Conservation (phyloP, 2,797 vertebrate species). For the Sebastes taczanowskii region DNA sequence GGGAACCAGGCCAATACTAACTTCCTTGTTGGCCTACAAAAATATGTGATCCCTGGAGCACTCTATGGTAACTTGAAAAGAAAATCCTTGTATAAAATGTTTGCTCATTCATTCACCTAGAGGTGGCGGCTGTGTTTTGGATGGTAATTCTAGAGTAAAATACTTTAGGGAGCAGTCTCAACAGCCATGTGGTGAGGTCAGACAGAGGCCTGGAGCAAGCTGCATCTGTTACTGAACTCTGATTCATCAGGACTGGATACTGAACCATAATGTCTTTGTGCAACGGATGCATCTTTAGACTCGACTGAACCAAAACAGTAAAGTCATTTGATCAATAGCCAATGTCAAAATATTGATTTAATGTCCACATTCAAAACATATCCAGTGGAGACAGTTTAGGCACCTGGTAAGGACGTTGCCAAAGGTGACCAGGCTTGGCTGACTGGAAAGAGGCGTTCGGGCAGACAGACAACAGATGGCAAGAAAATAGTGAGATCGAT, state of each 20-base stretch:
- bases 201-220: not conserved
- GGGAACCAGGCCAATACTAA: too few species aligned
- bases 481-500: not conserved
- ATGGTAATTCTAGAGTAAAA: not conserved
- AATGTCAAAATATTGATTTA: not conserved
- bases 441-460: not conserved
- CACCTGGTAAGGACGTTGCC: not conserved
- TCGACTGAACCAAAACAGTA: not conserved
- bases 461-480: constrained; percentile 31
- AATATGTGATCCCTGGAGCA: too few species aligned
- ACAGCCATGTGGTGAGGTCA: not conserved
- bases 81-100: not conserved
- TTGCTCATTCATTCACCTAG: not conserved
- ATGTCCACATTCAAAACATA: not conserved
- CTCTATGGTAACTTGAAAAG: not conserved
- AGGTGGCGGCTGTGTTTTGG: not conserved
- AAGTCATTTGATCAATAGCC: not conserved
- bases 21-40: too few species aligned
- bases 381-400: not conserved
- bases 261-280: not conserved
- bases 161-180: not conserved
- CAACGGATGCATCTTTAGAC: not conserved
- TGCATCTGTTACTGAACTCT: not conserved
- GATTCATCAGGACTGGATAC: not conserved
- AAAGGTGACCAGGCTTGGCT: not conserved